phyloP scores from a whole-genome alignment of 2,888 invertebrate genomes.

The Silvanus unidentatus region DNA sequence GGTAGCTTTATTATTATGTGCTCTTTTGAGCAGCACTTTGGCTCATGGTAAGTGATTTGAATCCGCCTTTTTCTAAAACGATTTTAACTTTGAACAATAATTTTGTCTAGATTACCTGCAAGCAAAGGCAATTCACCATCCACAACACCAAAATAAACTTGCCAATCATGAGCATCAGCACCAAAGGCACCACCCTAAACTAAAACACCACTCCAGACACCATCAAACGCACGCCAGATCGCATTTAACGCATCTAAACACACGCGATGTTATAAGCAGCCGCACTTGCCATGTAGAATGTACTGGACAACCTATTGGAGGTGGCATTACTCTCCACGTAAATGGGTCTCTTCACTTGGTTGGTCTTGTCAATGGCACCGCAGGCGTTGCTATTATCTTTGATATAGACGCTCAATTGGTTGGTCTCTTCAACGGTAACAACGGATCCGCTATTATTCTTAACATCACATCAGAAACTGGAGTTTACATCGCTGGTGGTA shows the following conservation, averaged over 20 bases:
- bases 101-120: constrained; percentile 13
- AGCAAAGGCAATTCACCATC: constrained; percentile 10
- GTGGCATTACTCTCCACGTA: constrained; percentile 11
- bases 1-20: constrained; percentile 24
- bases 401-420: constrained; percentile 15
- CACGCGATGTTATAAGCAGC: constrained; percentile 2
- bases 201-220: constrained; percentile 1
- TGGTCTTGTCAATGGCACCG: constrained; percentile 17
- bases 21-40: constrained; percentile 22
- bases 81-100: constrained; percentile 1
- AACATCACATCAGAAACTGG: constrained; percentile 15
- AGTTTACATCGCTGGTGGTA: constrained; percentile 16
- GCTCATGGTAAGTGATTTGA: constrained; percentile 23
- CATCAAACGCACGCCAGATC: neutral
- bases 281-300: constrained; percentile 7
- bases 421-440: constrained; percentile 15
- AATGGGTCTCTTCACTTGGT: constrained; percentile 16
- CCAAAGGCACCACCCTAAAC: constrained; percentile 4
- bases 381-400: constrained; percentile 17
- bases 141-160: constrained; percentile 11
- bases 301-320: constrained; percentile 1
- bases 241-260: neutral
- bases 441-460: constrained; percentile 17
- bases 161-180: constrained; percentile 5
- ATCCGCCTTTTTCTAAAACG: neutral